phyloP scores from a whole-genome alignment of 1,140 invertebrate species.

The Pseudobourletiella spinata region DNA sequence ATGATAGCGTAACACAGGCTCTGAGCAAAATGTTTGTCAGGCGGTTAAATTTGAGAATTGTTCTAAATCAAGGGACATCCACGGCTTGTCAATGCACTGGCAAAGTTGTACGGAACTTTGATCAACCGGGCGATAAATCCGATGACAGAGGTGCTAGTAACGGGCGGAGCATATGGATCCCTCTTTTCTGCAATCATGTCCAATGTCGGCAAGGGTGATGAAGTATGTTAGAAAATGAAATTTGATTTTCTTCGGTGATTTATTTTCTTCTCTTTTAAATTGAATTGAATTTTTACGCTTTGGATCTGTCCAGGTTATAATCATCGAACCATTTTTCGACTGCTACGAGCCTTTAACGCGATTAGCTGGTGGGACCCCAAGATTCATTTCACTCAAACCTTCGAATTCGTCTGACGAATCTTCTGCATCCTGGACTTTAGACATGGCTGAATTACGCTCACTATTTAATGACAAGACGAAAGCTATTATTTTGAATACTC shows the following conservation, averaged over 20 bases:
- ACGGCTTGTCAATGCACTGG: conserved; percentile 70
- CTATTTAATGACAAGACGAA: conserved; percentile 90
- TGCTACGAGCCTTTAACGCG: conserved; percentile 91
- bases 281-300: too few relatives aligned
- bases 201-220: conserved; percentile 48
- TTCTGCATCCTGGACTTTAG: conserved; percentile 82
- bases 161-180: conserved; percentile 84
- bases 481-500: conserved; percentile 90
- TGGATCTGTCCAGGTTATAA: conserved; percentile 64
- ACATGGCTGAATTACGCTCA: conserved; percentile 66
- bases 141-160: conserved; percentile 75
- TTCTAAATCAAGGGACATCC: conserved; percentile 68
- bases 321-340: conserved; percentile 97
- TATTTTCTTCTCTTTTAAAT: too few relatives aligned
- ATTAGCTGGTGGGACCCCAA: conserved; percentile 74
- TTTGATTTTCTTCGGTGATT: not conserved
- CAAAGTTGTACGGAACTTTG: conserved; percentile 74
- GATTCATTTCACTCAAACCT: conserved; percentile 77
- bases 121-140: conserved; percentile 66
- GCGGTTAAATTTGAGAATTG: not conserved
- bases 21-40: not conserved
- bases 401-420: conserved; percentile 49
- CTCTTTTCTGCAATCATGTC: conserved; percentile 75
- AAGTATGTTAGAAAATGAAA: conserved; percentile 15
- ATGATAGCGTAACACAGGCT: not conserved